Conservation (phyloP, 1,140 invertebrate species). For the Macrosteles quadrilineatus region DNA sequence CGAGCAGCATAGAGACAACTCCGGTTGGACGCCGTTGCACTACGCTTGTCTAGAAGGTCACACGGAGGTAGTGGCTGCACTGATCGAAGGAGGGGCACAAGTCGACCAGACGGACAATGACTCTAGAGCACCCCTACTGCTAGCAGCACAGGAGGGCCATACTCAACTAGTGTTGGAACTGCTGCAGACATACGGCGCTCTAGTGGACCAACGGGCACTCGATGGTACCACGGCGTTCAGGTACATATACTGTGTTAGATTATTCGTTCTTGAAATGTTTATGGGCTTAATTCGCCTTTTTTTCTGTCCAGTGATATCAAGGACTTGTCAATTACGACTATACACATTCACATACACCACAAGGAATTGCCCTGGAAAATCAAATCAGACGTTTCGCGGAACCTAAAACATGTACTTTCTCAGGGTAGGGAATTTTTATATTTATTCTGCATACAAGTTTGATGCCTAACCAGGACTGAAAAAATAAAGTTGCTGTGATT, state of each 20-base stretch:
- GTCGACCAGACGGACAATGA: constrained; percentile 93
- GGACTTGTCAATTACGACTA: no score
- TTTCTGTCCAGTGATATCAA: no score
- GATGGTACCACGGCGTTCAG: constrained; percentile 94
- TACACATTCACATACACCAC: not conserved
- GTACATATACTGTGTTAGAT: constrained; percentile 44
- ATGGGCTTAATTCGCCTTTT: not conserved
- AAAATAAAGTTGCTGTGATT: no score
- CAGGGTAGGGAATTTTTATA: no score
- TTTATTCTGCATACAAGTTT: no score
- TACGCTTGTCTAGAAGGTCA: constrained; percentile 94
- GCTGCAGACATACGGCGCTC: constrained; percentile 71
- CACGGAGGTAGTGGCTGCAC: constrained; percentile 79
- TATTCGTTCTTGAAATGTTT: no score
- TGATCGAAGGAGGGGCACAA: constrained; percentile 89
- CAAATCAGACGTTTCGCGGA: no score
- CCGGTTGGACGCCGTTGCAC: constrained; percentile 92
- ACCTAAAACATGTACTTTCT: no score
- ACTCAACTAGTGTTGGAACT: constrained; percentile 67
- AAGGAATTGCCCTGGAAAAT: no score
- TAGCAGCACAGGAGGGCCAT: constrained; percentile 89
- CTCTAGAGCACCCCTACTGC: constrained; percentile 85
- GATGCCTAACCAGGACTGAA: no score
- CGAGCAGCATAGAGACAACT: constrained; percentile 87
- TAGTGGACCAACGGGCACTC: constrained; percentile 86